These are phyloP conservation scores for Eupithecia dodoneata DNA, from an alignment of 2,888 invertebrate genomes.

Conservation along the genomic window DNA sequence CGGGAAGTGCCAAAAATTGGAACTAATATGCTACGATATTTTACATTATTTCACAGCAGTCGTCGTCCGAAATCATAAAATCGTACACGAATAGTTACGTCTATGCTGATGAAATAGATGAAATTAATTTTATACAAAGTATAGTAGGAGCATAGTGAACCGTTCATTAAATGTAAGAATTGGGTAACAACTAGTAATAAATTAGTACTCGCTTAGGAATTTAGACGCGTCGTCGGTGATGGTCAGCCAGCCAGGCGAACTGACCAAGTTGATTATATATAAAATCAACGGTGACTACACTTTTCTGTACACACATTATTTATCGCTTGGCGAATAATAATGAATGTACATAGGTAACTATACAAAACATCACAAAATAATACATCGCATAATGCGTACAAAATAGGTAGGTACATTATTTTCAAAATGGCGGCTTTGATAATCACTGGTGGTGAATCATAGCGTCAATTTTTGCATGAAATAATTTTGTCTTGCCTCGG, in stretches of 20 bases:
- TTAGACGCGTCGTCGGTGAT: conserved; percentile 80
- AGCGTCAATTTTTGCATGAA: conserved; percentile 30
- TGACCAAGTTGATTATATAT: conserved; percentile 51
- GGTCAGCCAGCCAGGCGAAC: conserved; percentile 59
- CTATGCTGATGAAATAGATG: conserved; percentile 82
- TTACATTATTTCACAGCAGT: conserved; percentile 72
- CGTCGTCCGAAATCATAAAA: conserved; percentile 79
- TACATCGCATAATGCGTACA: conserved; percentile 7
- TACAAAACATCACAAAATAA: conserved; percentile 25
- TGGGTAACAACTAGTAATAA: conserved; percentile 78
- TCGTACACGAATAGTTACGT: conserved; percentile 80
- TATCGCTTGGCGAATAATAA: conserved; percentile 34
- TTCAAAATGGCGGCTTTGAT: conserved; percentile 36
- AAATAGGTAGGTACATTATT: conserved; percentile 9
- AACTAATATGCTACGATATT: conserved; percentile 68
- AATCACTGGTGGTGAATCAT: conserved; percentile 17
- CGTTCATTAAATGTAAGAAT: conserved; percentile 83
- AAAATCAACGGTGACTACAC: conserved; percentile 59
- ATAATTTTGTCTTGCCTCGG: neutral
- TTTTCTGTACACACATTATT: conserved; percentile 41
- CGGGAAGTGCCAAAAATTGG: conserved; percentile 56
- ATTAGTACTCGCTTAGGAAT: conserved; percentile 79
- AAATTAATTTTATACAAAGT: conserved; percentile 81
- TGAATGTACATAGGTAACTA: conserved; percentile 37
- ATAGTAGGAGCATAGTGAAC: conserved; percentile 84